A percentile compares a stretch with the other conserved stretches of the same genome.
These are phyloP conservation scores for Anolis carolinensis DNA, from an alignment of 2,113 vertebrate species.

Conservation along the genomic window DNA sequence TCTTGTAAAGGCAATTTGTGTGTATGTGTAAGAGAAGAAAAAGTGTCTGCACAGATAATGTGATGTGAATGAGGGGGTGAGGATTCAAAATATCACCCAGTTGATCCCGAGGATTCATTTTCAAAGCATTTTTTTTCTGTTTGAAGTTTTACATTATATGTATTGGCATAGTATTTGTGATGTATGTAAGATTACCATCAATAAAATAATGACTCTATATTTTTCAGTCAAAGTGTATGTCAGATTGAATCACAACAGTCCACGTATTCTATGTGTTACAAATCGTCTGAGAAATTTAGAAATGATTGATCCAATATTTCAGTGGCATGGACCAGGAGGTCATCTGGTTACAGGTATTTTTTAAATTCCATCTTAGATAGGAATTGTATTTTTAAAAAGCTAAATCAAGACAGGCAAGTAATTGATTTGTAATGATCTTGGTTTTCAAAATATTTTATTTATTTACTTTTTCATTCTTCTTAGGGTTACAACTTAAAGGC, in stretches of 20 bases:
- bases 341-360: conserved; percentile 61
- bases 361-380: neutral
- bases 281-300: conserved; percentile 62
- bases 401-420: neutral
- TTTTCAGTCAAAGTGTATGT: conserved; percentile 75
- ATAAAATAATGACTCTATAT: conserved; percentile 23
- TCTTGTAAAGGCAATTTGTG: neutral
- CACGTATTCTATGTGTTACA: conserved; percentile 66
- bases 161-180: neutral
- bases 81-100: neutral
- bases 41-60: neutral
- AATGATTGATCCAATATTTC: conserved; percentile 71
- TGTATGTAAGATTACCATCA: neutral
- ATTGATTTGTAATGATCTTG: neutral
- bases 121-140: neutral
- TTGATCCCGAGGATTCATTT: neutral
- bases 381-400: neutral
- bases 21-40: neutral
- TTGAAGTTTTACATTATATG: neutral
- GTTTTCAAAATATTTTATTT: neutral
- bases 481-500: neutral
- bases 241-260: conserved; percentile 67
- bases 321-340: conserved; percentile 70
- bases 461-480: neutral
- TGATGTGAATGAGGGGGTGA: neutral